A percentile compares a stretch with the other conserved stretches of the same genome.
Conservation (phyloP, 2,113 vertebrate species). For the Lophochroa leadbeateri region DNA sequence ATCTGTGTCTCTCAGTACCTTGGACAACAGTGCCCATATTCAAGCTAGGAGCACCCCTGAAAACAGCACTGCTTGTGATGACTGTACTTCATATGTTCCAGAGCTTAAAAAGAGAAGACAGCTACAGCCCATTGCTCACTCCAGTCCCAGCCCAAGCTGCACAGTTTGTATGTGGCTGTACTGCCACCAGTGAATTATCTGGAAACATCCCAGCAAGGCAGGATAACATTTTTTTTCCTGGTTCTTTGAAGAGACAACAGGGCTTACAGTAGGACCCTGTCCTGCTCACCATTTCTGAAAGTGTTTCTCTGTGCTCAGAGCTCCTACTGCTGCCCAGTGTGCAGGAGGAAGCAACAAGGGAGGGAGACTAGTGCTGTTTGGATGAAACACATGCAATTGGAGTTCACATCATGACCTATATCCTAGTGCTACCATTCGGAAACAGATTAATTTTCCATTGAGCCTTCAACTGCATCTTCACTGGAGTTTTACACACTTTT, state of each 20-base stretch:
- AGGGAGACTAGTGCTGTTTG: not conserved
- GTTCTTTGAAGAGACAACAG: not conserved
- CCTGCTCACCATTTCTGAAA: not conserved
- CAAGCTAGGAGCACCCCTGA: no score
- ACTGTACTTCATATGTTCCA: not conserved
- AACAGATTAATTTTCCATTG: not conserved
- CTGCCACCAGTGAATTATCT: not conserved
- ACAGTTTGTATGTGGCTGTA: not conserved
- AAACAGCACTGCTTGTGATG: not conserved
- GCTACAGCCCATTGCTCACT: fast-evolving
- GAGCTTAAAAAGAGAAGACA: not conserved
- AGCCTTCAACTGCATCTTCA: not conserved
- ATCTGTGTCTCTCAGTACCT: not conserved
- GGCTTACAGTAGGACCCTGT: not conserved
- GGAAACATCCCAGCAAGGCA: not conserved
- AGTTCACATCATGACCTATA: not conserved
- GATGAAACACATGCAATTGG: not conserved
- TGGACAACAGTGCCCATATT: not conserved
- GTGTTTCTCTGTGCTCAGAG: not conserved
- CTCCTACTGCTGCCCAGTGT: no score
- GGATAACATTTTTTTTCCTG: not conserved
- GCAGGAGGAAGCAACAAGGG: not conserved
- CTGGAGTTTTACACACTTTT: not conserved
- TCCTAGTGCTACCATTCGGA: not conserved
- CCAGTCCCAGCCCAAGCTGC: not conserved